phyloP scores from a whole-genome alignment of 2,113 vertebrate species.

The Ancistrus triradiatus region DNA sequence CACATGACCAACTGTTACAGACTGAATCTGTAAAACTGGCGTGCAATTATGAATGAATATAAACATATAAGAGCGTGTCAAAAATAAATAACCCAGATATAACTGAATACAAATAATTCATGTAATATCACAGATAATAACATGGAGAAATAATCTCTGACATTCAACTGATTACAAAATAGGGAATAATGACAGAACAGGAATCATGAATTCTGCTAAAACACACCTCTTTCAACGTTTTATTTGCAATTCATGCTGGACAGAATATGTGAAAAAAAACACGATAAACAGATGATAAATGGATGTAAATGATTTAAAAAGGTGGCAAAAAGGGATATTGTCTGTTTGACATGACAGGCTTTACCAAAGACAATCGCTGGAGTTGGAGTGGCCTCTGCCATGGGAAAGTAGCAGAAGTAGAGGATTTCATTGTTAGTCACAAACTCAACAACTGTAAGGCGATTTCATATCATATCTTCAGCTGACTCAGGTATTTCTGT shows the following conservation, averaged over 20 bases:
- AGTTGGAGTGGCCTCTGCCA: conserved; percentile 91
- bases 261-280: too few species aligned
- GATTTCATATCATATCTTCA: too few species aligned
- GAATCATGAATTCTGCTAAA: too few species aligned
- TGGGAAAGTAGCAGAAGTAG: conserved; percentile 77
- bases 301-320: neutral
- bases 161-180: too few species aligned
- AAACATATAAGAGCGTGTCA: neutral
- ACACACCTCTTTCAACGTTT: too few species aligned
- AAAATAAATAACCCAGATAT: neutral
- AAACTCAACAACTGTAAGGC: conserved; percentile 1
- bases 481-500: too few species aligned
- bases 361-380: conserved; percentile 95
- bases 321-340: conserved; percentile 19
- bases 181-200: conserved; percentile 4
- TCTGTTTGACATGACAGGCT: conserved; percentile 61
- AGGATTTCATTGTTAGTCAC: conserved; percentile 55
- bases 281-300: conserved; percentile 7
- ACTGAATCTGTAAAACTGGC: neutral
- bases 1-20: neutral
- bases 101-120: too few species aligned
- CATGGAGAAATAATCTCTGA: too few species aligned
- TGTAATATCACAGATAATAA: too few species aligned
- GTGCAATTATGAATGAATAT: neutral
- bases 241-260: too few species aligned